Evolutionary conservation across 2,113 vertebrate genomes (phyloP), one percentile per base, ranked within the genome.

Genomic region (Gnathonemus echidnorhynchus): DNA sequence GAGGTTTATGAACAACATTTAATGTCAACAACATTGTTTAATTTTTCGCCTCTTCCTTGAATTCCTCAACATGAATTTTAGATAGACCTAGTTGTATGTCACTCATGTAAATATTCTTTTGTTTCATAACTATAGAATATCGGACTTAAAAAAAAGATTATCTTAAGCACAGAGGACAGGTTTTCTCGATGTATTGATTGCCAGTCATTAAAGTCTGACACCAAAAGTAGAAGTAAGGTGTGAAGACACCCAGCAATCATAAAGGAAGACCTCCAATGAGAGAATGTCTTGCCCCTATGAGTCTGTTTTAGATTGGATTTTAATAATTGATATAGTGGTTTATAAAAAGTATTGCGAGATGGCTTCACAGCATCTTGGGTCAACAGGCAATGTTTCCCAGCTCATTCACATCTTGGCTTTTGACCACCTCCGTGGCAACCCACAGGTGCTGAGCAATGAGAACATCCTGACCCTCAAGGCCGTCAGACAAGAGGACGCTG

Each of bases 381-480:
- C 89, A 83, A 88, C 93, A 93, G 91, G 92, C 91, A 90, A 74
- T 77, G 87, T 90, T 58, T 90, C 89, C 74, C 77, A 92, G 90
- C 88, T 89, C 53, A 90, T 90, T 77, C 86, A 86, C 91, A 42
- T 91, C 90, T 91, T 86, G 89, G 90, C 83, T 70, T 90, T 84
- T 94, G 91, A 93, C 91, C 91, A 91, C 66, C 91, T 89, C 89
- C 89, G 2, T 89, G 8, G 10, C 24, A 50, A 86, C 87, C 74
- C 31, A 2, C 94, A 99, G 98, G 98, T 99, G 89, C 96, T 99
- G 89, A 99, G 98, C 96, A 99, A 99, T 0, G 97, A 99, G 88
- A 99, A 99, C 94, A 97, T 97, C 88, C 94, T 99, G 94, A 97
- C 96, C 0, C 95, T 99, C 90, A 98, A 98, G 93, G 96, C 97